A percentile compares a stretch with the other conserved stretches of the same genome.
These are phyloP conservation scores for Drosophila mettleri DNA, from an alignment of 2,888 invertebrate species.

Conservation along the genomic window DNA sequence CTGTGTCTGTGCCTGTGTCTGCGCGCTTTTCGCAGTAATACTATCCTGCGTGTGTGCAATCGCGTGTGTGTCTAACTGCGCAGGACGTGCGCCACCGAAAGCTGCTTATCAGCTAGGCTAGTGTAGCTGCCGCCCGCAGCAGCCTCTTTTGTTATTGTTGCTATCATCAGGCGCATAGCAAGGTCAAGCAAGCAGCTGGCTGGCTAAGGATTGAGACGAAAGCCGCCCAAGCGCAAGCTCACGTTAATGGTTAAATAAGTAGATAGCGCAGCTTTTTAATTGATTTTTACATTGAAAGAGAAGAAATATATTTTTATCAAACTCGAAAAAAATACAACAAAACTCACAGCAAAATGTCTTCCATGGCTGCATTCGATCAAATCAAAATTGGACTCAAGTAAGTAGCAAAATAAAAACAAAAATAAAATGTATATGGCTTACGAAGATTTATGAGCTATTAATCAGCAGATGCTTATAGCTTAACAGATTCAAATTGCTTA, in stretches of 20 bases:
- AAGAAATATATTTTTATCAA: slow-evolving; percentile 9
- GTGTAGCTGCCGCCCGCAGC: slow-evolving; percentile 31
- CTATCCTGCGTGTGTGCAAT: slow-evolving; percentile 36
- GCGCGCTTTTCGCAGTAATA: slow-evolving; percentile 45
- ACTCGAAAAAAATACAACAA: slow-evolving; percentile 20
- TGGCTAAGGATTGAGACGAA: slow-evolving; percentile 32
- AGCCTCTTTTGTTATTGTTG: slow-evolving; percentile 42
- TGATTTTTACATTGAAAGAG: not conserved
- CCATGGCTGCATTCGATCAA: slow-evolving; percentile 83
- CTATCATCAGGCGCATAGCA: slow-evolving; percentile 42
- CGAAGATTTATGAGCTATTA: too few species aligned
- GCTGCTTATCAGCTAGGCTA: slow-evolving; percentile 53
- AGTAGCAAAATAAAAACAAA: slow-evolving; percentile 49
- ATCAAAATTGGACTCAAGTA: slow-evolving; percentile 84
- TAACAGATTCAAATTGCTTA: not conserved
- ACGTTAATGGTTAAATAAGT: slow-evolving; percentile 11
- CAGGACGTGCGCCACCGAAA: slow-evolving; percentile 63
- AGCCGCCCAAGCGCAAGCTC: slow-evolving; percentile 5
- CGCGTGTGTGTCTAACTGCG: slow-evolving; percentile 47
- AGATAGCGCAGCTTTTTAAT: not conserved
- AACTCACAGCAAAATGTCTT: slow-evolving; percentile 73
- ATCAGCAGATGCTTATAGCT: not conserved
- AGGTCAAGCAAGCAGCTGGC: slow-evolving; percentile 72
- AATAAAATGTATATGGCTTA: too few species aligned
- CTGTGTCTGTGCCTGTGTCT: slow-evolving; percentile 5